Evolutionary conservation across 2,888 invertebrate species (phyloP).

Genomic region (Drosophila rubida): DNA sequence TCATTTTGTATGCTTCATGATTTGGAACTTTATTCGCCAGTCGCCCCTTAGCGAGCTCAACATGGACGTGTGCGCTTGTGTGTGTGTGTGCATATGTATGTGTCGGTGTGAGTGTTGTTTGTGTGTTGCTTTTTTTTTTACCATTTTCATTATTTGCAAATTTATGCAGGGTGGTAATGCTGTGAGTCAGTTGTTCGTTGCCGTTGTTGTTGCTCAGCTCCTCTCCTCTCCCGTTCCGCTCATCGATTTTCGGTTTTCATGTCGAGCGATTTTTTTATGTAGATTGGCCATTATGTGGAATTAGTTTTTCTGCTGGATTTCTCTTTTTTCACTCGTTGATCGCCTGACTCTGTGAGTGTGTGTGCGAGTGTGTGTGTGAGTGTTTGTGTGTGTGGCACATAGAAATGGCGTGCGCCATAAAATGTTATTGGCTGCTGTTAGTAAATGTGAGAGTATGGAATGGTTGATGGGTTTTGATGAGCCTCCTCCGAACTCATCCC

Average conservation of each 20-base stretch:
- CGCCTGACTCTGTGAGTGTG: constrained; percentile 19
- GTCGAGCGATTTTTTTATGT: constrained; percentile 75
- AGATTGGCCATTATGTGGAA: constrained; percentile 80
- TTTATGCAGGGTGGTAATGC: constrained; percentile 77
- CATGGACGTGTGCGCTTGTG: background rate
- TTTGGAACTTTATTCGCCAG: constrained; percentile 77
- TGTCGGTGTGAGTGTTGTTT: constrained; percentile 31
- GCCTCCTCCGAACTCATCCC: constrained; percentile 15
- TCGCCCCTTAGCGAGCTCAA: constrained; percentile 38
- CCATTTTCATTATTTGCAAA: constrained; percentile 78
- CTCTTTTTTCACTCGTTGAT: constrained; percentile 60
- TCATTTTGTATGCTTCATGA: constrained; percentile 81
- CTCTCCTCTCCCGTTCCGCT: constrained; percentile 41
- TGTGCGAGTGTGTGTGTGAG: constrained; percentile 7
- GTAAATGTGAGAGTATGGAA: constrained; percentile 50
- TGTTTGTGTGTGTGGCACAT: constrained; percentile 39
- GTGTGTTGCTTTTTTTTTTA: constrained; percentile 64
- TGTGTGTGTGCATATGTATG: constrained; percentile 10
- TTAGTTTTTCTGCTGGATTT: constrained; percentile 67
- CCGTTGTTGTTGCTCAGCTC: constrained; percentile 22
- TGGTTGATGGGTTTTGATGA: constrained; percentile 43
- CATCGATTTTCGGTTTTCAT: constrained; percentile 75
- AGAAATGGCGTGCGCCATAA: constrained; percentile 72
- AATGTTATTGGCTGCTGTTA: constrained; percentile 69
- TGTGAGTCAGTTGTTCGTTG: constrained; percentile 59